These are phyloP conservation scores for Upupa epops DNA, from an alignment of 2,113 vertebrate genomes.

Conservation along the genomic window DNA sequence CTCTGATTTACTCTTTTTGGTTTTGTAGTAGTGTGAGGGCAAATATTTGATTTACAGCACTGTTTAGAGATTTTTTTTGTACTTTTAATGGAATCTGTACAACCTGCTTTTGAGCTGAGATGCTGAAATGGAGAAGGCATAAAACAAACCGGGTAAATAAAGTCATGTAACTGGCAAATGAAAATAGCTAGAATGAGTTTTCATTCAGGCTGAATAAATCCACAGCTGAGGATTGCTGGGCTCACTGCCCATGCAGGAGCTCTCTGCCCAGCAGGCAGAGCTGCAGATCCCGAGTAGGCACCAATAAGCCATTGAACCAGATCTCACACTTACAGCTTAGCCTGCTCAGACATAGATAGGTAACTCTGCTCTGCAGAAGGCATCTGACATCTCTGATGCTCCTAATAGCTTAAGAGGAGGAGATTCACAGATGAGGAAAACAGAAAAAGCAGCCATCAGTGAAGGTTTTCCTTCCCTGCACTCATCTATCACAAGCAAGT, in stretches of 20 bases:
- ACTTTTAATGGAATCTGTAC: not conserved
- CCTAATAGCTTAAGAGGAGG: not conserved
- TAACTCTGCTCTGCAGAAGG: not conserved
- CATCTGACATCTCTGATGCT: not conserved
- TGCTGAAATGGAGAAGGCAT: not conserved
- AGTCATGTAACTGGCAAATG: not conserved
- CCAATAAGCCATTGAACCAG: not conserved
- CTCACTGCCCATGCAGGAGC: not conserved
- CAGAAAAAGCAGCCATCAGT: not conserved
- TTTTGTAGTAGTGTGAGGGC: not conserved
- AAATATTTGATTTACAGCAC: not conserved
- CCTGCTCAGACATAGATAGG: fast-evolving
- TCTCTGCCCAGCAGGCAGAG: not conserved
- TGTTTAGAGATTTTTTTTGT: not conserved
- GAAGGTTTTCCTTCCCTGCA: not conserved
- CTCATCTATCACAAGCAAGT: not conserved
- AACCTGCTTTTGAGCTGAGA: not conserved
- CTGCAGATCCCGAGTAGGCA: not conserved
- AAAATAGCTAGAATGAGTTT: not conserved
- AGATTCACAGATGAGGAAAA: not conserved
- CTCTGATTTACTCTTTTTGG: not conserved
- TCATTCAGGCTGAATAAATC: not conserved
- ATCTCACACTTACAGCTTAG: not conserved
- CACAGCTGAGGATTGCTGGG: not conserved
- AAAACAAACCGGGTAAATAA: not conserved